Evolutionary conservation across 2,888 invertebrate genomes (phyloP).

Genomic region (Periphyllus acericola): DNA sequence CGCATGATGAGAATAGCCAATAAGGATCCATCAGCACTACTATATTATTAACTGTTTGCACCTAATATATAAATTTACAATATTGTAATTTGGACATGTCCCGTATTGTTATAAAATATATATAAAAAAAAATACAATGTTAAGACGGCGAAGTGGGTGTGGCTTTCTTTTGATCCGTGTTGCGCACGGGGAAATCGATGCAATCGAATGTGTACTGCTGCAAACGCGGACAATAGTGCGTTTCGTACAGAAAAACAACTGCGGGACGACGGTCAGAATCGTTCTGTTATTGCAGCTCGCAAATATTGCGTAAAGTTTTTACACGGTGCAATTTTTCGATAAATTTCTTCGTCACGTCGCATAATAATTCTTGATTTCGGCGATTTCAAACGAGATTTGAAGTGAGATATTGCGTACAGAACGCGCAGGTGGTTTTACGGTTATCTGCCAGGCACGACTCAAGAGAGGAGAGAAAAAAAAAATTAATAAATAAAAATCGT

Average conservation of each 20-base stretch:
- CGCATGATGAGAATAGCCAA: no score
- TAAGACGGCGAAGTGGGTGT: no score
- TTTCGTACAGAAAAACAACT: neutral
- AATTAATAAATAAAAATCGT: constrained; percentile 22
- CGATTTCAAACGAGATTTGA: constrained; percentile 11
- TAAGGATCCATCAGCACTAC: no score
- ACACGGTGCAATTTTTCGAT: neutral
- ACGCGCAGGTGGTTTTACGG: constrained; percentile 41
- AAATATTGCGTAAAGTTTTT: neutral
- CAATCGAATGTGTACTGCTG: no score
- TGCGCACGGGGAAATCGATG: no score
- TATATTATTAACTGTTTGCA: no score
- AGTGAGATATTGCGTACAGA: constrained; percentile 1
- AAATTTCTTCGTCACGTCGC: constrained; percentile 30
- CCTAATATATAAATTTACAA: no score
- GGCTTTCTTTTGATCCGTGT: no score
- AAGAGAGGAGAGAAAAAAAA: neutral
- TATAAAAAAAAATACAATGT: no score
- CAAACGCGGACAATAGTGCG: no score
- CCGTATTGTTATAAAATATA: no score
- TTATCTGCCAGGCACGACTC: constrained; percentile 50
- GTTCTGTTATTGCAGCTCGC: neutral
- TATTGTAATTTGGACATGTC: no score
- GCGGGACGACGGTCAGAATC: neutral
- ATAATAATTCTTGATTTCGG: constrained; percentile 8